These are phyloP conservation scores for Seriola rivoliana DNA, from an alignment of 2,113 vertebrate species.

Conservation along the genomic window DNA sequence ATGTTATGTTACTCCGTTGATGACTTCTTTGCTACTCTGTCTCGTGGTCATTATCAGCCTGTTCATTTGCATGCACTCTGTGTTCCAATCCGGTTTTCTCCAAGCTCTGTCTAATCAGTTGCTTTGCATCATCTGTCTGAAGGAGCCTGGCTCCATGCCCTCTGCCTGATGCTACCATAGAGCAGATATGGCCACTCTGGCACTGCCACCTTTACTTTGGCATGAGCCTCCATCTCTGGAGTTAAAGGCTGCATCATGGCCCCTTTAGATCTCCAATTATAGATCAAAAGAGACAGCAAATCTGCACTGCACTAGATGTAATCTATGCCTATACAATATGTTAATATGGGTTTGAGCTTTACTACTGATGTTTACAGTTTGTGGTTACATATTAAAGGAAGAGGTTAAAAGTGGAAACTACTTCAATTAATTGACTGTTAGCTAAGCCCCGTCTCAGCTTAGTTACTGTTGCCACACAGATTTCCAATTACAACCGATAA, in stretches of 20 bases:
- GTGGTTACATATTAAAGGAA: not conserved
- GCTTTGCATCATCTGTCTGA: conserved; percentile 68
- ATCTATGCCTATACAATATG: conserved; percentile 37
- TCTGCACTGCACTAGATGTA: conserved; percentile 27
- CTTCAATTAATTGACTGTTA: not conserved
- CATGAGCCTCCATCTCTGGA: conserved; percentile 32
- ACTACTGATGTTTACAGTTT: conserved; percentile 26
- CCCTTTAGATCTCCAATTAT: conserved; percentile 47
- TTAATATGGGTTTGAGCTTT: conserved; percentile 41
- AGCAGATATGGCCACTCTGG: conserved; percentile 61
- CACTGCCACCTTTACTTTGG: conserved; percentile 67
- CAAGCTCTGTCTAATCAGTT: conserved; percentile 59
- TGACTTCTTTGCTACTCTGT: conserved; percentile 28
- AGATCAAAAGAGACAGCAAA: conserved; percentile 46
- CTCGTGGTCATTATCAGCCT: conserved; percentile 34
- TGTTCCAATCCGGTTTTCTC: conserved; percentile 40
- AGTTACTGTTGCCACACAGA: not conserved
- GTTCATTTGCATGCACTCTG: conserved; percentile 48
- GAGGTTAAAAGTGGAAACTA: not conserved
- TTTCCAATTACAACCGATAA: too few relatives aligned
- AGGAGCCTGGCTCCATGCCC: conserved; percentile 63
- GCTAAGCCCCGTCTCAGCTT: not conserved
- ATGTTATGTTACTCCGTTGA: conserved; percentile 6
- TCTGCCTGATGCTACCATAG: conserved; percentile 46
- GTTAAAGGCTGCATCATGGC: conserved; percentile 45